phyloP scores from a whole-genome alignment of 2,888 invertebrate genomes.

The Platynereis dumerilii region DNA sequence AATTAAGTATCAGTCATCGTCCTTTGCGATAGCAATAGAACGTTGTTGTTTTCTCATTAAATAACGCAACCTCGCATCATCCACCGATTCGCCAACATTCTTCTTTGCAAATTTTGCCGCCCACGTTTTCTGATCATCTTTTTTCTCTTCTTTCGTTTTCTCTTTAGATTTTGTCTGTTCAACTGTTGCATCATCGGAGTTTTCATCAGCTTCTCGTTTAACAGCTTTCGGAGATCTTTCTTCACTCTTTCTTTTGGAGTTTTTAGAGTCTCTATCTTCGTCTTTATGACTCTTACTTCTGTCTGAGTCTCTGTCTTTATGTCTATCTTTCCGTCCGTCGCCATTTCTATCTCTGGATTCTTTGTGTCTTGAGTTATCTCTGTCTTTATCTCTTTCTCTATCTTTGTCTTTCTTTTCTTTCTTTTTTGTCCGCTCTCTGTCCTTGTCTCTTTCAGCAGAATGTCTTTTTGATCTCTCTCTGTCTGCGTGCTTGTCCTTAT shows the following conservation, averaged over 20 bases:
- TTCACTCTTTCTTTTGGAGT: neutral
- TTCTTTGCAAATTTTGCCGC: slow-evolving; percentile 22
- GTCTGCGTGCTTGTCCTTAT: neutral
- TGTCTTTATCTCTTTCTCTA: slow-evolving; percentile 2
- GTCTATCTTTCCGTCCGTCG: neutral
- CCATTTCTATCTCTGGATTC: neutral
- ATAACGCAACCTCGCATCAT: slow-evolving; percentile 17
- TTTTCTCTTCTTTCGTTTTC: neutral
- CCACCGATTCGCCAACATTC: slow-evolving; percentile 3
- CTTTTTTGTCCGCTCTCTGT: neutral
- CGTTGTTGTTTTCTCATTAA: slow-evolving; percentile 13
- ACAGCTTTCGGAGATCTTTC: neutral
- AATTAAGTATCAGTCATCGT: slow-evolving; percentile 14
- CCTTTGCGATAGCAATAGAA: slow-evolving; percentile 5
- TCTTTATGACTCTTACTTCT: slow-evolving; percentile 3
- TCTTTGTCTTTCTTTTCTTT: slow-evolving; percentile 3
- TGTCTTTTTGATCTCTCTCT: neutral
- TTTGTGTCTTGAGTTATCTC: neutral
- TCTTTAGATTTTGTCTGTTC: no score
- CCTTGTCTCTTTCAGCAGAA: slow-evolving; percentile 2
- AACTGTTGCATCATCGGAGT: no score
- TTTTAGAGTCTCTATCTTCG: slow-evolving; percentile 8
- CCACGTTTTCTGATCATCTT: slow-evolving; percentile 3
- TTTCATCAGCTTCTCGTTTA: neutral
- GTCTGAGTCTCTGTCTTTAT: slow-evolving; percentile 1